Evolutionary conservation across 2,797 vertebrate genomes (phyloP).

Genomic region (Poeciliopsis paucimaculata): DNA sequence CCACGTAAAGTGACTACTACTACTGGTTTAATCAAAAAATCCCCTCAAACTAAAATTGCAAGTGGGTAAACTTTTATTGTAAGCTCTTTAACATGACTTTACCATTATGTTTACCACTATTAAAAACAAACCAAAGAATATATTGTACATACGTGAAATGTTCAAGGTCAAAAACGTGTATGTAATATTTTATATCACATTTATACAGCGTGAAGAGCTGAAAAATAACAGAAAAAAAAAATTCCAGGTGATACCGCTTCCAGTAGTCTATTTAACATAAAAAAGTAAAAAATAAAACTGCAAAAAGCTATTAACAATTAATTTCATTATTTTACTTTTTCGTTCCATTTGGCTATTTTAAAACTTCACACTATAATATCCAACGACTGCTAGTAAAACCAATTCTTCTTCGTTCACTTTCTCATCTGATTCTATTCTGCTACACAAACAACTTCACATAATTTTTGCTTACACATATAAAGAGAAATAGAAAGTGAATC

Average conservation of each 20-base stretch:
- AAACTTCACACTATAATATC: not conserved
- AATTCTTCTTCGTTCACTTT: not conserved
- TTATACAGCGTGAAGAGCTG: not conserved
- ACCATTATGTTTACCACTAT: not conserved
- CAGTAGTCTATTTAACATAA: not conserved
- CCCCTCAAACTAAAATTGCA: not conserved
- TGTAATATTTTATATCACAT: too few relatives aligned
- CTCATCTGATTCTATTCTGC: not conserved
- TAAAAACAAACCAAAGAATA: not conserved
- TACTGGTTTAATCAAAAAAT: not conserved
- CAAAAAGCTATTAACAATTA: not conserved
- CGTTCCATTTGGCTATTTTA: not conserved
- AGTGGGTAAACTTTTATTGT: slow-evolving; percentile 8
- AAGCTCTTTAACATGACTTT: slow-evolving; percentile 6
- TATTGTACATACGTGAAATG: not conserved
- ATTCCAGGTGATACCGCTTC: not conserved
- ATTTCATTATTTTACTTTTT: not conserved
- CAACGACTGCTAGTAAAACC: not conserved
- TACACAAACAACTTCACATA: not conserved
- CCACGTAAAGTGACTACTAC: not conserved
- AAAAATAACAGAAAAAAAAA: not conserved
- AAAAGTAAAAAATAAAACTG: not conserved
- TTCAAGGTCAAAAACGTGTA: not conserved
- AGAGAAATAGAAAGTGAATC: slow-evolving; percentile 43
- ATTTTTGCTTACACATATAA: not conserved